Base-by-base conservation (phyloP, 23 tunicate genomes). In the Corella eumyota region DNA sequence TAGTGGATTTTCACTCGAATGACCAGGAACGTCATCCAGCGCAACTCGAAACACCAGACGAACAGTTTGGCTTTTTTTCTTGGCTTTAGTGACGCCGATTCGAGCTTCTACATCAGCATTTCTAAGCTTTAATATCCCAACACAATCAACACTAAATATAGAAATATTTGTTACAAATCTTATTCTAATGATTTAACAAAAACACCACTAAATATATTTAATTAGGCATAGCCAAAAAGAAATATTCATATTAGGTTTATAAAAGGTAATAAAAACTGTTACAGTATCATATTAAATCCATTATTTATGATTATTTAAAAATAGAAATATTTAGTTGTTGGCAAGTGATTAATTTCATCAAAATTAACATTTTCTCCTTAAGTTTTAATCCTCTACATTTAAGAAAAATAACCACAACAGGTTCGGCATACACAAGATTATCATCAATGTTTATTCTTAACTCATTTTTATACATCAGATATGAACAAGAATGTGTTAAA, bases 51-150 rank as follows among this genome's bases (percentile, higher is more conserved):
- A 92, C 32, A 77, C 98, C 56, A 92, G 76, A 15, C 93, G 78
- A 28, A 83, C 93, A 40, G 76, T 82, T 49, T 83, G 93, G 72
- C 79, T 92, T 32, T 81, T 56, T 61, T 81, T 92, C 81, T 82
- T 91, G 9, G 93, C 75, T 34, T 79, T 70, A 35, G 34, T 63
- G 4, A 78, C 34, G 0, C 96, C 96, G 33, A 77, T 74, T 20
- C 96, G 65, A 1, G 73, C 75, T 55, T 92, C 93, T 20, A 92
- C 98, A 66, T 92, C 98, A 15, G 98, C 83, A 60, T 92, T 92
- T 0, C 98, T 77, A n/a, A 92, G 71, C 62, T 92, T 92, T 36
- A 92, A 61, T 30, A 92, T 92, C 37, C 98, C 98, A 45, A 92
- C 98, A 66, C 98, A 92, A 38, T 92, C 98, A n/a, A 92, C 86